Conservation (phyloP, 2,797 vertebrate species). For the Cryptoblepharus egeriae region DNA sequence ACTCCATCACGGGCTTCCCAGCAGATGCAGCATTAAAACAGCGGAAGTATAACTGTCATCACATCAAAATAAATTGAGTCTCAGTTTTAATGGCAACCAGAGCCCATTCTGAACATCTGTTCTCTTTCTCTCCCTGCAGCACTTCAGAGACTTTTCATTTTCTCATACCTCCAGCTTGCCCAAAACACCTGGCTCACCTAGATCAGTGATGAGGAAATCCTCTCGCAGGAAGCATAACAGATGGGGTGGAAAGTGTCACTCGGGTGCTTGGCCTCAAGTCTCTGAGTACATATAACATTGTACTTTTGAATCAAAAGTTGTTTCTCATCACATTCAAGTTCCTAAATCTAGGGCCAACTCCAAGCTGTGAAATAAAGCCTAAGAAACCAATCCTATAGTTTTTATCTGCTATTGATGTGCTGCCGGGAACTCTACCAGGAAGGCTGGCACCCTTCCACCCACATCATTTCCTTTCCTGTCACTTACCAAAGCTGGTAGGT, state of each 20-base stretch:
- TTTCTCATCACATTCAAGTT: background rate
- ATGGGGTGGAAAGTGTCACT: background rate
- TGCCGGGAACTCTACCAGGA: no score
- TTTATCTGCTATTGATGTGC: no score
- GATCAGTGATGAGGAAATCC: background rate
- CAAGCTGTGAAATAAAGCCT: background rate
- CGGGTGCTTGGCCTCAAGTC: background rate
- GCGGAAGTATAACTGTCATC: background rate
- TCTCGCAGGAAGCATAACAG: background rate
- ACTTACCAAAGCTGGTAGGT: no score
- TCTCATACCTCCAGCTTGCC: background rate
- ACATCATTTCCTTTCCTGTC: no score
- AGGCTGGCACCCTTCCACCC: no score
- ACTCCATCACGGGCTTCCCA: background rate
- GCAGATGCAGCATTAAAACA: background rate
- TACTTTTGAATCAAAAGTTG: background rate
- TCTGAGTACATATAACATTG: background rate
- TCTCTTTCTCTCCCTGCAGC: background rate
- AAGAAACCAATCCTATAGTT: no score
- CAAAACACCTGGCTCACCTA: background rate
- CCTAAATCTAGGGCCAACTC: background rate
- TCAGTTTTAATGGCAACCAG: background rate
- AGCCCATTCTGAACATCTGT: background rate
- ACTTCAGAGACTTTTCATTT: background rate
- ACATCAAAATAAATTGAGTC: constrained; percentile 14